Percentiles rank a stretch among this genome's conserved stretches.
These are phyloP conservation scores for Cardinalis cardinalis DNA, from an alignment of 2,113 vertebrate species.

Conservation along the genomic window DNA sequence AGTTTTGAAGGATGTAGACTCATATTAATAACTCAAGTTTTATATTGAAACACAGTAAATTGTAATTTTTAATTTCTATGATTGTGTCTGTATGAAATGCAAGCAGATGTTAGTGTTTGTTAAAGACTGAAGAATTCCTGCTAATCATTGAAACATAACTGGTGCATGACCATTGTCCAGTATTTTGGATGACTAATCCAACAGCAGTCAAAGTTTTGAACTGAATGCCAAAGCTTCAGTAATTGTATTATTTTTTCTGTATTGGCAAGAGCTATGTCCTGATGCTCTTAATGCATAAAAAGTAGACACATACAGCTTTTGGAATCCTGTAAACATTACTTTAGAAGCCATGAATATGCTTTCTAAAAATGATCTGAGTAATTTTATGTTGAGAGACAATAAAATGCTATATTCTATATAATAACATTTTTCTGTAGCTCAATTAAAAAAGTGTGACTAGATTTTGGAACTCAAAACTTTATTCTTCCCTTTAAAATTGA, in stretches of 20 bases:
- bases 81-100: neutral
- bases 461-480: neutral
- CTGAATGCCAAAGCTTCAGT: neutral
- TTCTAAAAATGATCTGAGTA: neutral
- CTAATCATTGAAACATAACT: neutral
- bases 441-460: neutral
- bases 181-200: neutral
- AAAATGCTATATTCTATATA: neutral
- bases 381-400: neutral
- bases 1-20: neutral
- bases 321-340: neutral
- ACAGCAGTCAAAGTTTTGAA: neutral
- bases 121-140: neutral
- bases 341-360: neutral
- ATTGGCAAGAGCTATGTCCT: neutral
- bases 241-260: neutral
- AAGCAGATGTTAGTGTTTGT: neutral
- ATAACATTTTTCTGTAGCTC: neutral
- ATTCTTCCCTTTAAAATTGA: neutral
- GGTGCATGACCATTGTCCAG: neutral
- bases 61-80: neutral
- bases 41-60: neutral
- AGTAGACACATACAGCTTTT: rapidly evolving
- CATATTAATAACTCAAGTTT: neutral
- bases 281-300: neutral